Conservation (phyloP, 2,113 vertebrate species). For the Psilopogon haemacephalus region DNA sequence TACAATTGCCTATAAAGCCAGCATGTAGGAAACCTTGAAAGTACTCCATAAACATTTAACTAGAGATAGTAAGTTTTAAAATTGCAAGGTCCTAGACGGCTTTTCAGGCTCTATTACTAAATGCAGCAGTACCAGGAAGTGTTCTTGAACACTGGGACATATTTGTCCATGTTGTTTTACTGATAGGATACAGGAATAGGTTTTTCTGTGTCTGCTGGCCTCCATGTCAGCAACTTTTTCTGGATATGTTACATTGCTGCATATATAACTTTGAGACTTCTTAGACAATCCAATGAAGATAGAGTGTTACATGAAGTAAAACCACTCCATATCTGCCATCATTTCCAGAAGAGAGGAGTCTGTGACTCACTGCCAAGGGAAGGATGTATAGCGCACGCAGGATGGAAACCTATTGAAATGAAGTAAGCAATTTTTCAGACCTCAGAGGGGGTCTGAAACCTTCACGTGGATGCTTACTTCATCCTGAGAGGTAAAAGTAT, state of each 20-base stretch:
- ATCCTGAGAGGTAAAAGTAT: not conserved
- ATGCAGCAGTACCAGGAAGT: not conserved
- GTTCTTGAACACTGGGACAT: not conserved
- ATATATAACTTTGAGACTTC: not conserved
- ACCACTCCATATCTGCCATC: not conserved
- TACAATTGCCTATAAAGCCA: not conserved
- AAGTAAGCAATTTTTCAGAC: not conserved
- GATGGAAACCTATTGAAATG: not conserved
- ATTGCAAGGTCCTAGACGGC: not conserved
- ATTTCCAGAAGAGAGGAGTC: not conserved
- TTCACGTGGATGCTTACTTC: not conserved
- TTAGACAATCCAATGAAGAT: not conserved
- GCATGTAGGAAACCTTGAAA: not conserved
- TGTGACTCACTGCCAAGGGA: not conserved
- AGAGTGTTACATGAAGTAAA: not conserved
- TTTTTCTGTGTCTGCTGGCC: not conserved
- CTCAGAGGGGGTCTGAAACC: not conserved
- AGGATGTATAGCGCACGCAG: not conserved
- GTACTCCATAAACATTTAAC: not conserved
- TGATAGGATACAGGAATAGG: accelerated
- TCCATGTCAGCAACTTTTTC: not conserved
- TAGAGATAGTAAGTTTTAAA: not conserved
- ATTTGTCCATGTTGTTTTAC: not conserved
- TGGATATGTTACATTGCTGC: not conserved
- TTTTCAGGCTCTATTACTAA: not conserved